Conservation (phyloP, 2,888 invertebrate genomes). For the Calliphora vomitoria region DNA sequence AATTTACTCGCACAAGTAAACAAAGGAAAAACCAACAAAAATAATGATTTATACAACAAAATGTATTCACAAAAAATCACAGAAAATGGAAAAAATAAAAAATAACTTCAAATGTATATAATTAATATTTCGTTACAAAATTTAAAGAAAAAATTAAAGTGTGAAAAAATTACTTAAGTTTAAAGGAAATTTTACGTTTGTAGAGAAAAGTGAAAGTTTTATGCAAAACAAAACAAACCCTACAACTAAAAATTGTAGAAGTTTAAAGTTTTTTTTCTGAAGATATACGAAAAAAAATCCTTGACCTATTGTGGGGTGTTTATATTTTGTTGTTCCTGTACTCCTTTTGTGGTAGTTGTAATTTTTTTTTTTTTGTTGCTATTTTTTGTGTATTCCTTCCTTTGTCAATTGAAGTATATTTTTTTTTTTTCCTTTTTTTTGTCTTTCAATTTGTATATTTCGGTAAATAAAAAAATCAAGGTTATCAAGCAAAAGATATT, state of each 20-base stretch:
- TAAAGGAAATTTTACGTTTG: neutral
- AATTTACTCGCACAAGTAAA: slow-evolving; percentile 45
- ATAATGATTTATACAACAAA: slow-evolving; percentile 25
- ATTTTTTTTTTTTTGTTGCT: slow-evolving; percentile 9
- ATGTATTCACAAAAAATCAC: slow-evolving; percentile 9
- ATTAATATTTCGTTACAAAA: neutral
- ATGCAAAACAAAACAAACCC: slow-evolving; percentile 35
- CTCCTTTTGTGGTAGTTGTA: slow-evolving; percentile 40
- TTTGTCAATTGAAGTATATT: slow-evolving; percentile 39
- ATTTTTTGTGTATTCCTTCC: slow-evolving; percentile 23
- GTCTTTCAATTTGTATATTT: slow-evolving; percentile 1
- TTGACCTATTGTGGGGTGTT: slow-evolving; percentile 71
- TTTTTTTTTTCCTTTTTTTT: neutral
- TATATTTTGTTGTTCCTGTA: slow-evolving; percentile 34
- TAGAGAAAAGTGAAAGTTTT: slow-evolving; percentile 61
- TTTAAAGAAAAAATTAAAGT: neutral
- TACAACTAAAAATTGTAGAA: slow-evolving; percentile 21
- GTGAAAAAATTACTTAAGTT: neutral
- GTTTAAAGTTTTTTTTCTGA: slow-evolving; percentile 24
- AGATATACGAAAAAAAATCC: slow-evolving; percentile 59
- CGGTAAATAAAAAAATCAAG: slow-evolving; percentile 57
- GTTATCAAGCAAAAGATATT: slow-evolving; percentile 50
- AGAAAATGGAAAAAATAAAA: neutral
- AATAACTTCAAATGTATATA: too few species aligned
- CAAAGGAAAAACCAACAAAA: slow-evolving; percentile 39